These are phyloP conservation scores for Melospiza melodia DNA, from an alignment of 2,113 vertebrate genomes.

Conservation along the genomic window DNA sequence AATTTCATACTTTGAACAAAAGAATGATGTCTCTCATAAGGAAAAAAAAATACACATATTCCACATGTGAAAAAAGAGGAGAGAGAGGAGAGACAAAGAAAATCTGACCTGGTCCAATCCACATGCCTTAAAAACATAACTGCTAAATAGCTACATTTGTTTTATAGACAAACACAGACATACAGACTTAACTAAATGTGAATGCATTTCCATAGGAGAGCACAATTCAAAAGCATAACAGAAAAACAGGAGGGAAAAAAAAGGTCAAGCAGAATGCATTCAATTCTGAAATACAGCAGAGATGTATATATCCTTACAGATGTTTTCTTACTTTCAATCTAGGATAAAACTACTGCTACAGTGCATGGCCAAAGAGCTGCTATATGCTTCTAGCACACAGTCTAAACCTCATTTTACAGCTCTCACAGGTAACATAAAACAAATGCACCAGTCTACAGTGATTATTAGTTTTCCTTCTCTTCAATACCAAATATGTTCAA, in stretches of 20 bases:
- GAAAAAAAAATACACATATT: neutral
- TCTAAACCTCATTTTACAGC: neutral
- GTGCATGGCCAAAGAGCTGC: neutral
- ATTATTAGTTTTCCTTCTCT: neutral
- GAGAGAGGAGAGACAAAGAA: neutral
- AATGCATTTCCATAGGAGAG: neutral
- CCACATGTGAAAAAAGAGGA: neutral
- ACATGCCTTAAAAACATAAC: neutral
- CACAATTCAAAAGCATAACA: neutral
- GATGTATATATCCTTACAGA: neutral
- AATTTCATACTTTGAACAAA: neutral
- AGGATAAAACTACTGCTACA: neutral
- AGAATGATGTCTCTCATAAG: neutral
- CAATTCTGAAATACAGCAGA: neutral
- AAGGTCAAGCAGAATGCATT: neutral
- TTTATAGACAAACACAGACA: neutral
- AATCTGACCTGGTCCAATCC: neutral
- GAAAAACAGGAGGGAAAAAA: neutral
- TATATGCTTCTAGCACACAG: neutral
- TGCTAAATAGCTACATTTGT: neutral
- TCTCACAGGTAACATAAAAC: slow-evolving; percentile 20
- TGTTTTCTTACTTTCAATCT: neutral
- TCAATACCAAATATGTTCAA: neutral
- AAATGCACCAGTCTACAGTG: neutral
- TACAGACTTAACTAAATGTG: neutral